phyloP scores from a whole-genome alignment of 2,797 vertebrate genomes.

The Choloepus didactylus region DNA sequence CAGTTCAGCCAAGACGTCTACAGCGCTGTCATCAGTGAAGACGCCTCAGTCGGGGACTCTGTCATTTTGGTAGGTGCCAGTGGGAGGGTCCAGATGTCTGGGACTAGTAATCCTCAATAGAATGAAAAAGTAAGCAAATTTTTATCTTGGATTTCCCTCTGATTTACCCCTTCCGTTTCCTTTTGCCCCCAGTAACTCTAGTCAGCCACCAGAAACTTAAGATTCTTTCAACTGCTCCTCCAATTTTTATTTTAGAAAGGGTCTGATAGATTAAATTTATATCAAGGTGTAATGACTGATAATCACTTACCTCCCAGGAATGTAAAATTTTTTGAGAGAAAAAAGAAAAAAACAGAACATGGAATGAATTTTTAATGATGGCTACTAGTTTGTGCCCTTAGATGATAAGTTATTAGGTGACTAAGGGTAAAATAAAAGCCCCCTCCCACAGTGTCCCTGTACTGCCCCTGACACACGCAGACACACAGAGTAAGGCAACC shows the following conservation, averaged over 20 bases:
- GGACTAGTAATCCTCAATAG: background rate
- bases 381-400: background rate
- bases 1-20: slow-evolving; percentile 94
- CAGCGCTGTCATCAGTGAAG: slow-evolving; percentile 94
- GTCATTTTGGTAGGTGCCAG: slow-evolving; percentile 91
- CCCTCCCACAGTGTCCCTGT: too few relatives aligned
- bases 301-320: background rate
- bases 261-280: slow-evolving; percentile 8
- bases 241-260: background rate
- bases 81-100: background rate
- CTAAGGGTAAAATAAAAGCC: background rate
- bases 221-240: background rate
- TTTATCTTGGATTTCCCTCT: background rate
- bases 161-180: background rate
- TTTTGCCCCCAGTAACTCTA: background rate
- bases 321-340: background rate
- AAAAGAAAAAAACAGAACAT: background rate
- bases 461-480: background rate
- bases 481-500: background rate
- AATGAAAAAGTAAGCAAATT: background rate
- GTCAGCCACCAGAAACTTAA: background rate
- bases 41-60: slow-evolving; percentile 92
- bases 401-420: background rate
- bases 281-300: background rate
- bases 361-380: background rate